Base-by-base conservation (phyloP, 1,140 invertebrate genomes). In the Aphaenogaster floridana region DNA sequence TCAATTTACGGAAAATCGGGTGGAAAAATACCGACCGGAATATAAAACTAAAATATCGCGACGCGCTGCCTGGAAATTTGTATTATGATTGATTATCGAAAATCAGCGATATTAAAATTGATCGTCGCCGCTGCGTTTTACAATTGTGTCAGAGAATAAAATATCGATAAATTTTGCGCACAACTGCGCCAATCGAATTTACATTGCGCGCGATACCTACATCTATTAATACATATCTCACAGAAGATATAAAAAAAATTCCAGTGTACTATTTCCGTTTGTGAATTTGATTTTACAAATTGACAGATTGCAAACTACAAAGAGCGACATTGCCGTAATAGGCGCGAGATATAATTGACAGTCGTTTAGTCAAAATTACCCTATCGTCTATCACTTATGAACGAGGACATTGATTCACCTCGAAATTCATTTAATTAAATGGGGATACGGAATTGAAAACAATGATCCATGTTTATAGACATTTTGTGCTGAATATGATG, bases 261-360 rank as follows among this genome's bases (percentile, higher is more conserved):
- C 15, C 42, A 17, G 21, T 50, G 7, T 50, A 34, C 13, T n/a
- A 84, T 76, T 76, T 84, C 28, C 17, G 42, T 63, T 21, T 45
- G 54, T n/a, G 28, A 34, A 63, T 74, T 48, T 39, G 39, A 83
- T 36, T 61, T 84, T 50, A 50, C 42, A 50, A 74, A 84, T 76
- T 57, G 54, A 74, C 69, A 61, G 42, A 2, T 61, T 17, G 80
- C 42, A 71, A 45, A 34, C 39, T 81, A 39, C 54, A 36, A 21
- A 83, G 52, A 13, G 66, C 39, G n/a, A 15, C 7, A 36, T 45
- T 54, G 13, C 2, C 13, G 54, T 76, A 34, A 74, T 48, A 9
- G 17, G 13, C 28, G 15, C 34, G 36, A 17, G 15, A 4, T 54
- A 45, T 50, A 57, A 84, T 21, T 50, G 54, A 21, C 28, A 34